phyloP scores from a whole-genome alignment of 2,113 vertebrate genomes.

The Oncorhynchus gorbuscha region DNA sequence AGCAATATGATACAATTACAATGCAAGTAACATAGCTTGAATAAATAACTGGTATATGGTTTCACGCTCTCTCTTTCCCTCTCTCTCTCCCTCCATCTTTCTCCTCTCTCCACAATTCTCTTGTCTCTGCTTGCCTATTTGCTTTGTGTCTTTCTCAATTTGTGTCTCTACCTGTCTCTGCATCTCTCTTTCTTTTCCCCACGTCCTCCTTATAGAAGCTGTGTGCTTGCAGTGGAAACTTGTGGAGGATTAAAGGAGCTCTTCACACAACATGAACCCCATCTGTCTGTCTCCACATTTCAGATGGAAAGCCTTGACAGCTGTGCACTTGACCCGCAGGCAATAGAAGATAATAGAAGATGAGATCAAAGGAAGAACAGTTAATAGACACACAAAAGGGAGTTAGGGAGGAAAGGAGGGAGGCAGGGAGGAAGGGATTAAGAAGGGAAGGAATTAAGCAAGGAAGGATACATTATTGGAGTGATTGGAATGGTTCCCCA shows the following conservation, averaged over 20 bases:
- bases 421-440: background rate
- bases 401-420: too few relatives aligned
- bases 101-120: slow-evolving; percentile 11
- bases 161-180: slow-evolving; percentile 37
- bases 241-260: slow-evolving; percentile 39
- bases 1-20: too few relatives aligned
- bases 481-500: background rate
- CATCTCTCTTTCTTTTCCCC: background rate
- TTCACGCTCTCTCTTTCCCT: slow-evolving; percentile 28
- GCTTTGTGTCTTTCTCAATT: slow-evolving; percentile 17
- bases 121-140: background rate
- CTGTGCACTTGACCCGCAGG: slow-evolving; percentile 50
- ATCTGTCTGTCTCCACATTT: slow-evolving; percentile 50
- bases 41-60: too few relatives aligned
- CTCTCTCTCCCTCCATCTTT: slow-evolving; percentile 35
- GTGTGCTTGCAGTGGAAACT: slow-evolving; percentile 29
- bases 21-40: too few relatives aligned
- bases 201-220: slow-evolving; percentile 54
- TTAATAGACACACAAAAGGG: slow-evolving; percentile 26
- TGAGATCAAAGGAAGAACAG: slow-evolving; percentile 47
- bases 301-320: slow-evolving; percentile 50
- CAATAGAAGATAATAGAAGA: slow-evolving; percentile 45
- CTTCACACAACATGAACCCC: slow-evolving; percentile 49
- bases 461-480: background rate
- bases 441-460: background rate